A percentile compares a stretch with the other conserved stretches of the same genome.
Conservation (phyloP, 1,140 invertebrate species). For the Melitaea cinxia region DNA sequence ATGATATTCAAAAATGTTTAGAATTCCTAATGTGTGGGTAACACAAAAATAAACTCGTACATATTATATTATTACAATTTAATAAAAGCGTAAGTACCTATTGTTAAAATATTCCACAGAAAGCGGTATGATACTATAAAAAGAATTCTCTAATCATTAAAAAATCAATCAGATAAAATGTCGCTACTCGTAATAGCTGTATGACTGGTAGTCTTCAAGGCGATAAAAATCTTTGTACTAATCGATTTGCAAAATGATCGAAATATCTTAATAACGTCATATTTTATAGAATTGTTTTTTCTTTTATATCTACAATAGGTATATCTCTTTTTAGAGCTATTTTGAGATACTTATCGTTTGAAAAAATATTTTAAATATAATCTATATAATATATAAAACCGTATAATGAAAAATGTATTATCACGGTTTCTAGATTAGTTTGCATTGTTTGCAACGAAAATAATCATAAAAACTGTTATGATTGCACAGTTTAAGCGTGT, state of each 20-base stretch:
- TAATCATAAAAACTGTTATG: no score
- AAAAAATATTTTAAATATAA: not conserved
- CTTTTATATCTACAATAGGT: not conserved
- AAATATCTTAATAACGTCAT: conserved; percentile 55
- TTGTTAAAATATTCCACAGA: not conserved
- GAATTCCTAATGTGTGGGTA: no score
- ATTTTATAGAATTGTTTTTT: conserved; percentile 38
- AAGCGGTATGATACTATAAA: conserved; percentile 8
- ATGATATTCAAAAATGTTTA: conserved; percentile 12
- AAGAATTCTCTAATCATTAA: conserved; percentile 16
- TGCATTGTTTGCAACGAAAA: no score
- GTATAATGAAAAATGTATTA: no score
- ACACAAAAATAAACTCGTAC: not conserved
- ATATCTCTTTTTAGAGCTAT: not conserved
- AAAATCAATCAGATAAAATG: conserved; percentile 36
- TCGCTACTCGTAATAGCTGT: conserved; percentile 33
- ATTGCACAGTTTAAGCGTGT: no score
- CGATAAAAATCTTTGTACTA: conserved; percentile 17
- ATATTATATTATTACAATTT: not conserved
- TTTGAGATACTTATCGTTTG: not conserved
- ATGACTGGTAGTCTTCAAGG: conserved; percentile 23
- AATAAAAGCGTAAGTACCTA: not conserved
- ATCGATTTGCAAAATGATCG: conserved; percentile 33
- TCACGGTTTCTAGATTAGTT: no score
- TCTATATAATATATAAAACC: no score